Conservation (phyloP, 1,140 invertebrate species). For the Ptiloglossa arizonensis region DNA sequence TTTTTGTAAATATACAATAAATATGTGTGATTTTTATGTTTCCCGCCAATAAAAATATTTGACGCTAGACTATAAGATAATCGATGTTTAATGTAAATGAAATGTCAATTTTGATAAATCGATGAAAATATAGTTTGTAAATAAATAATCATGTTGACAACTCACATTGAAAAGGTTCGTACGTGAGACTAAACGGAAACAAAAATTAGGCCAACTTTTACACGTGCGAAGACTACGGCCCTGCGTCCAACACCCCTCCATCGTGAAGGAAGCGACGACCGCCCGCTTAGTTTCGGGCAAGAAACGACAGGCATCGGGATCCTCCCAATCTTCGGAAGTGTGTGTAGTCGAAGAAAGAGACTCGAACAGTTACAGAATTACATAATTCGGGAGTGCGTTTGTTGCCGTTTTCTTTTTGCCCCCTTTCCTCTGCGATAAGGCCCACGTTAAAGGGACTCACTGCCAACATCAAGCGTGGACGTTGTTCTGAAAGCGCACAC, state of each 20-base stretch:
- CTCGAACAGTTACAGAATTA: constrained; percentile 54
- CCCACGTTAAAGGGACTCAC: constrained; percentile 61
- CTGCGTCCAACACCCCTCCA: constrained; percentile 72
- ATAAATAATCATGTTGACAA: neutral
- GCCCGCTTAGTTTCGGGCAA: constrained; percentile 74
- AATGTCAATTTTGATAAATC: neutral
- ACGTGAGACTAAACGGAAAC: neutral
- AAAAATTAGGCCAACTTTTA: neutral
- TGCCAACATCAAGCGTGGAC: constrained; percentile 46
- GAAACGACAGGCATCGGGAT: constrained; percentile 71
- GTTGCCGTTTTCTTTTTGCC: neutral
- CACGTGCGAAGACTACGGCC: constrained; percentile 56
- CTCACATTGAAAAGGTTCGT: too few species aligned
- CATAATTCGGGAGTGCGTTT: constrained; percentile 48
- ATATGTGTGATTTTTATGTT: neutral
- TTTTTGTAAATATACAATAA: constrained; percentile 26
- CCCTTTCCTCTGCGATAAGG: constrained; percentile 29
- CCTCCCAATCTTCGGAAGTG: constrained; percentile 56
- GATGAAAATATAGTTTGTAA: neutral
- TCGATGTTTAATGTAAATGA: neutral
- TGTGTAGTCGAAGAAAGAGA: constrained; percentile 17
- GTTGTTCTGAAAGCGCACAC: constrained; percentile 40
- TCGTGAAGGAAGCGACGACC: constrained; percentile 70
- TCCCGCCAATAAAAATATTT: neutral
- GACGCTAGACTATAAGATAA: too few species aligned